Conservation (phyloP, 2,113 vertebrate species). For the Pteronura brasiliensis region DNA sequence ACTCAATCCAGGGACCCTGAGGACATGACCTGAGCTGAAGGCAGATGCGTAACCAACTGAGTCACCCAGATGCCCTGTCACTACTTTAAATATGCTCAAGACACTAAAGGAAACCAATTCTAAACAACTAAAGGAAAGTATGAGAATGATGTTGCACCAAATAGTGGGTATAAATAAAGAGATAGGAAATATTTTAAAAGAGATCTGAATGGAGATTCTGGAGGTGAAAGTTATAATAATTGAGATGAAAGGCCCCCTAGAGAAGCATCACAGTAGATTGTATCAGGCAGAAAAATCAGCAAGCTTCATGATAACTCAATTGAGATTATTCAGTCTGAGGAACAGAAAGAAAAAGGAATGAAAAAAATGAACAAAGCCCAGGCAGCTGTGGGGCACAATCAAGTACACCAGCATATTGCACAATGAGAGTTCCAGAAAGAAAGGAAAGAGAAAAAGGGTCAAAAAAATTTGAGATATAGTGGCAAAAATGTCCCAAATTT, state of each 20-base stretch:
- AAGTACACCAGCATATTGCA: not conserved
- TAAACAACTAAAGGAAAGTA: not conserved
- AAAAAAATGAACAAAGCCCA: not conserved
- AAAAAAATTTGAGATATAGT: not conserved
- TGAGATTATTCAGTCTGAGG: not conserved
- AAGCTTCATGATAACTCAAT: not conserved
- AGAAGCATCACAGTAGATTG: not conserved
- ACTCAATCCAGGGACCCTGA: too few species aligned
- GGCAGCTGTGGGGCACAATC: not conserved
- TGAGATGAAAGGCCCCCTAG: not conserved
- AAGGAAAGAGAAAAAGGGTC: not conserved
- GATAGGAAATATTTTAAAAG: not conserved
- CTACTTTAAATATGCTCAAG: not conserved
- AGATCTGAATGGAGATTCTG: not conserved
- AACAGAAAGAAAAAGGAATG: not conserved
- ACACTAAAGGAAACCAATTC: not conserved
- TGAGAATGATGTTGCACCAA: not conserved
- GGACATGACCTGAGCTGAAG: too few species aligned
- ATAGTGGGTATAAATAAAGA: not conserved
- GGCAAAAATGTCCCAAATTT: not conserved
- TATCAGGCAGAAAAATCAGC: not conserved
- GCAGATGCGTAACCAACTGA: not conserved
- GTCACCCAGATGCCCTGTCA: not conserved
- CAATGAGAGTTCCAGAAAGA: not conserved
- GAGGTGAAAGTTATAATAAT: not conserved